phyloP scores from a whole-genome alignment of 2,797 vertebrate genomes.

The Oryzias sinensis region DNA sequence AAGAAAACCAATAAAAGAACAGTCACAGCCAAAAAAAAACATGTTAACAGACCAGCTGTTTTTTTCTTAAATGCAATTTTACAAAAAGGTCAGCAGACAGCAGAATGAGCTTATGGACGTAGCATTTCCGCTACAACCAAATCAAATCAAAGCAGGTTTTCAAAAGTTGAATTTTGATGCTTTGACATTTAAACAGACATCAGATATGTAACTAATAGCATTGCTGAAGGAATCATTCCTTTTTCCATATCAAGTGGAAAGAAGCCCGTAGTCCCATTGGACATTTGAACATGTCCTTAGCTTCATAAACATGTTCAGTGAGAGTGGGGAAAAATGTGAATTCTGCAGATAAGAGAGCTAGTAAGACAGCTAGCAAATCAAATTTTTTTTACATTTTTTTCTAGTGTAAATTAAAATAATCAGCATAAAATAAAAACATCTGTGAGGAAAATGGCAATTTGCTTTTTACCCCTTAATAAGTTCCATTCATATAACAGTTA shows the following conservation, averaged over 20 bases:
- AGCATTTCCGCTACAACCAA: slow-evolving; percentile 26
- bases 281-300: slow-evolving; percentile 36
- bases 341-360: slow-evolving; percentile 8
- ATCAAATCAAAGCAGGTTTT: slow-evolving; percentile 38
- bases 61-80: too few relatives aligned
- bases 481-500: too few relatives aligned
- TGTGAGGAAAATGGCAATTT: too few relatives aligned
- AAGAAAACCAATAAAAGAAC: slow-evolving; percentile 1
- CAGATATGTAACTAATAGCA: slow-evolving; percentile 46
- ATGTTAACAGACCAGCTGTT: too few relatives aligned
- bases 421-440: too few relatives aligned
- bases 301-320: slow-evolving; percentile 39
- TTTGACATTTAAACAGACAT: slow-evolving; percentile 23
- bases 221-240: slow-evolving; percentile 36
- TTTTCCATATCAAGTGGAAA: slow-evolving; percentile 43
- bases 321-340: slow-evolving; percentile 16
- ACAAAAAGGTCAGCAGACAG: slow-evolving; percentile 39
- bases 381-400: background rate
- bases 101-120: slow-evolving; percentile 29
- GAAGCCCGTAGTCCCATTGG: slow-evolving; percentile 39
- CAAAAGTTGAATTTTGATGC: slow-evolving; percentile 14
- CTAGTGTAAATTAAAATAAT: background rate
- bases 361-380: slow-evolving; percentile 2
- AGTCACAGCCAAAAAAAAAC: background rate
- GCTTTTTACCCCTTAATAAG: too few relatives aligned